These are phyloP conservation scores for Chrysopa pallens DNA, from an alignment of 1,140 invertebrate species.

Conservation along the genomic window DNA sequence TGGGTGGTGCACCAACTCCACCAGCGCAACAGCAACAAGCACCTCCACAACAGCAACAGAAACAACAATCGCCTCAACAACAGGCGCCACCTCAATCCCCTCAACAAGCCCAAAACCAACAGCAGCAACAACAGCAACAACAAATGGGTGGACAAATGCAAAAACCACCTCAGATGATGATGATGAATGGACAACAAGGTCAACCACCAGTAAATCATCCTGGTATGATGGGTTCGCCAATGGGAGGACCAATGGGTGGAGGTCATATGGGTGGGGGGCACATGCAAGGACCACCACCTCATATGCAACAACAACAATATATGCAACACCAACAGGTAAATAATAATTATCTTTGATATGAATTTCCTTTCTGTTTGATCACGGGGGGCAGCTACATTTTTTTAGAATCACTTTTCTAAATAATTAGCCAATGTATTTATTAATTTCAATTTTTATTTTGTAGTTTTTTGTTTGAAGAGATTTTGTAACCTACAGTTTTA, in stretches of 20 bases:
- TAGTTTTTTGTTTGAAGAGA: too few relatives aligned
- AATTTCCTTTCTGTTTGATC: too few relatives aligned
- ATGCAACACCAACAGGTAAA: slow-evolving; percentile 20
- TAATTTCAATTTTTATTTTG: too few relatives aligned
- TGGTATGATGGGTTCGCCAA: slow-evolving; percentile 25
- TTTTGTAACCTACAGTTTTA: too few relatives aligned
- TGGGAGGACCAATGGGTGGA: slow-evolving; percentile 11
- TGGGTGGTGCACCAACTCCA: slow-evolving; percentile 26
- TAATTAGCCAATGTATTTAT: too few relatives aligned
- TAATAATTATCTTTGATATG: not conserved
- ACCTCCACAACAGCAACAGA: slow-evolving; percentile 16
- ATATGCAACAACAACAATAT: slow-evolving; percentile 25
- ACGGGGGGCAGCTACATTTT: too few relatives aligned
- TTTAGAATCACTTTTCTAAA: too few relatives aligned
- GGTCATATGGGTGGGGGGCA: slow-evolving; percentile 15
- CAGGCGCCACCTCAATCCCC: not conserved
- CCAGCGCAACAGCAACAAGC: slow-evolving; percentile 22
- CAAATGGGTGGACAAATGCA: not conserved
- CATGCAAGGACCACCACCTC: slow-evolving; percentile 17
- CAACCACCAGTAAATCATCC: slow-evolving; percentile 12
- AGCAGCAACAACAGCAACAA: not conserved
- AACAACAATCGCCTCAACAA: slow-evolving; percentile 4
- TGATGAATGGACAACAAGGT: slow-evolving; percentile 14
- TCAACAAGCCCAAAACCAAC: not conserved
- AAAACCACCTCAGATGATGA: slow-evolving; percentile 3